Evolutionary conservation across 2,113 vertebrate genomes (phyloP).

Genomic region (Lepisosteus oculatus): DNA sequence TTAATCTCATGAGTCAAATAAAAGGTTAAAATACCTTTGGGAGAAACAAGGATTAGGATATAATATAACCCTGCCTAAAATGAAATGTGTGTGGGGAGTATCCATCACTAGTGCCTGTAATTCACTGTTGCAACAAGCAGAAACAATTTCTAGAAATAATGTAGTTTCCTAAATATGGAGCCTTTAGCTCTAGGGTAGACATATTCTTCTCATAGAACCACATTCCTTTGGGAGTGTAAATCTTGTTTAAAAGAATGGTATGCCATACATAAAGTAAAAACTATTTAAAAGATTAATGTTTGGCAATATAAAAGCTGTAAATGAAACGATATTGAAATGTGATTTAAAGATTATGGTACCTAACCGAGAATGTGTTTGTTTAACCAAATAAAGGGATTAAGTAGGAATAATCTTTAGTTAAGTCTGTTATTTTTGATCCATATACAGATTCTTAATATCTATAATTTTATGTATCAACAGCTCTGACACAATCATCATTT

Average conservation of each 20-base stretch:
- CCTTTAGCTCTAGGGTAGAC: background rate
- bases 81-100: conserved; percentile 22
- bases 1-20: conserved; percentile 45
- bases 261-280: background rate
- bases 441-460: no score
- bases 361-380: no score
- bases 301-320: background rate
- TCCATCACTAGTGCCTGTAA: conserved; percentile 18
- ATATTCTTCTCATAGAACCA: conserved; percentile 8
- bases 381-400: no score
- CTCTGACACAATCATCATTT: no score
- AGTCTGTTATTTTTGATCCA: no score
- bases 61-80: conserved; percentile 30
- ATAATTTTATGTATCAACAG: no score
- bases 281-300: conserved; percentile 7
- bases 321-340: conserved; percentile 8
- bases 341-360: no score
- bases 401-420: no score
- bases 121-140: conserved; percentile 24
- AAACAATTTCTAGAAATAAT: conserved; percentile 29
- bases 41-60: conserved; percentile 28
- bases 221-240: conserved; percentile 2
- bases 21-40: conserved; percentile 42
- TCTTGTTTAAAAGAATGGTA: background rate
- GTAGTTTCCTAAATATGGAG: conserved; percentile 1